phyloP scores from a whole-genome alignment of 1,140 invertebrate species.

The Drosophila triauraria region DNA sequence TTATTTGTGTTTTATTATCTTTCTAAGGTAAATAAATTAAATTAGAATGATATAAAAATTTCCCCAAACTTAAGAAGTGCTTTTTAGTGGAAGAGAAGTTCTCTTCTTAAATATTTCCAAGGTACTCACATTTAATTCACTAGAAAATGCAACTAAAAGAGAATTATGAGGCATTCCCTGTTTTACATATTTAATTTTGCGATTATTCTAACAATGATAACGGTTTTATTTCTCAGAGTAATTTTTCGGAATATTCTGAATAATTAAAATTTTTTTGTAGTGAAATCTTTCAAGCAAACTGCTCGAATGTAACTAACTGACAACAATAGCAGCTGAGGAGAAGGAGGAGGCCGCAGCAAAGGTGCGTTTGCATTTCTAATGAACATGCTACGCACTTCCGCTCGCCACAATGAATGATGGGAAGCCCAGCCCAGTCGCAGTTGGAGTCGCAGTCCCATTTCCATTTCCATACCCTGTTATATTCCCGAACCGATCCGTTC shows the following conservation, averaged over 20 bases:
- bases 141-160: background rate
- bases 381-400: conserved; percentile 83
- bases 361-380: conserved; percentile 83
- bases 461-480: conserved; percentile 20
- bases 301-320: conserved; percentile 55
- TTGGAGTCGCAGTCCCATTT: conserved; percentile 19
- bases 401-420: conserved; percentile 77
- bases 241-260: background rate
- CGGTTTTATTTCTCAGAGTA: background rate
- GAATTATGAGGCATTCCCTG: background rate
- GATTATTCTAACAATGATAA: conserved; percentile 2
- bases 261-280: conserved; percentile 8
- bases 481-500: conserved; percentile 7
- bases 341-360: conserved; percentile 31
- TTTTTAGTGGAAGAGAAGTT: background rate
- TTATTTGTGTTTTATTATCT: too few relatives aligned
- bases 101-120: background rate
- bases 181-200: conserved; percentile 3
- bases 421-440: conserved; percentile 22
- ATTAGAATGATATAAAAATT: too few relatives aligned
- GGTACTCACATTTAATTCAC: background rate
- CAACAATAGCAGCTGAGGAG: conserved; percentile 32
- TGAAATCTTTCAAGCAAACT: conserved; percentile 39
- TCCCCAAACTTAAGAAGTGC: background rate
- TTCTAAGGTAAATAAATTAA: too few relatives aligned